Conservation (phyloP, 2,888 invertebrate genomes). For the Criorhina ranunculi region DNA sequence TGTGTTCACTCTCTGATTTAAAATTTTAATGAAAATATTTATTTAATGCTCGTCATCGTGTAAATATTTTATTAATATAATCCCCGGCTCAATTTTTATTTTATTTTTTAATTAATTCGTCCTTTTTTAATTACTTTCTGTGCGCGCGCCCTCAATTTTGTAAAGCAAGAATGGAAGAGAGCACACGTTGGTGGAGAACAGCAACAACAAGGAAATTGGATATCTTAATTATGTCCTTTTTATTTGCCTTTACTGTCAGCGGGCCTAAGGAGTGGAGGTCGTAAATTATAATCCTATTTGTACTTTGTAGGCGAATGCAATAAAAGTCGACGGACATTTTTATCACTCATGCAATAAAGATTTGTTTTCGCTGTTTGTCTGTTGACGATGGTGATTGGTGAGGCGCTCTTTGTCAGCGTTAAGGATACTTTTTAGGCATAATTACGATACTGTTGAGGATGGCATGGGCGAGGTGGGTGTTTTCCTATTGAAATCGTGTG, state of each 20-base stretch:
- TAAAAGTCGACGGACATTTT: conserved; percentile 59
- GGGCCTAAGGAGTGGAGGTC: conserved; percentile 14
- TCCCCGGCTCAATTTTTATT: conserved; percentile 27
- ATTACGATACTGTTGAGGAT: conserved; percentile 4
- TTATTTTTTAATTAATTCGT: conserved; percentile 24
- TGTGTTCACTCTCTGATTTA: background rate
- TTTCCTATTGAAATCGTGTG: conserved; percentile 18
- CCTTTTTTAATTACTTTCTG: conserved; percentile 25
- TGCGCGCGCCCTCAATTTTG: conserved; percentile 3
- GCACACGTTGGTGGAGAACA: background rate
- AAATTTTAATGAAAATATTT: conserved; percentile 23
- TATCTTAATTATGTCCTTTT: conserved; percentile 64
- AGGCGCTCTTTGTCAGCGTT: conserved; percentile 6
- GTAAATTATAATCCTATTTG: conserved; percentile 64
- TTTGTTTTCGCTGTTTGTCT: conserved; percentile 29
- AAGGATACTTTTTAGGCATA: conserved; percentile 24
- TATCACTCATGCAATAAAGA: conserved; percentile 55
- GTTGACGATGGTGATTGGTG: conserved; percentile 32
- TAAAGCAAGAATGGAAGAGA: background rate
- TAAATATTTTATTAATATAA: conserved; percentile 51
- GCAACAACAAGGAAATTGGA: conserved; percentile 50
- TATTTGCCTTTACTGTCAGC: conserved; percentile 35
- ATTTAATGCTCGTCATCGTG: conserved; percentile 16
- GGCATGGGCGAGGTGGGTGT: background rate
- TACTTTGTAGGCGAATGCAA: conserved; percentile 57